phyloP scores from a whole-genome alignment of 1,140 invertebrate genomes.

The Pissodes strobi region DNA sequence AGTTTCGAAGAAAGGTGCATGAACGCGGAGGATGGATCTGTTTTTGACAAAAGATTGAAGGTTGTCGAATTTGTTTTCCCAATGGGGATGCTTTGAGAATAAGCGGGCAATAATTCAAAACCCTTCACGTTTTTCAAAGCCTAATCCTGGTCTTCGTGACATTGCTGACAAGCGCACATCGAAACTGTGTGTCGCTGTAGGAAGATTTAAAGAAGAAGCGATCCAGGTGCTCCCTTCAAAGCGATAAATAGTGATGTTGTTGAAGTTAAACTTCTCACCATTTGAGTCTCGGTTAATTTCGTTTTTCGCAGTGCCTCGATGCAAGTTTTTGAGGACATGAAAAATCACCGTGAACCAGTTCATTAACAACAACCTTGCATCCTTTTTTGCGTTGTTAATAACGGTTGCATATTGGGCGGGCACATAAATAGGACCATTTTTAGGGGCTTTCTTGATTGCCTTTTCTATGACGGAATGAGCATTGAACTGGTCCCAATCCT shows the following conservation, averaged over 20 bases:
- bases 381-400: conserved; percentile 43
- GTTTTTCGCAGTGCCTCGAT: neutral
- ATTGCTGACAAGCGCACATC: neutral
- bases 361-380: conserved; percentile 22
- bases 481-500: conserved; percentile 38
- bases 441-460: conserved; percentile 4
- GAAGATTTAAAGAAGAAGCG: conserved; percentile 7
- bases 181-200: neutral
- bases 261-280: no score
- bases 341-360: conserved; percentile 42
- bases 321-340: conserved; percentile 20
- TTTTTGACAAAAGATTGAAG: neutral
- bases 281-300: neutral
- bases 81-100: neutral
- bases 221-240: neutral
- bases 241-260: no score
- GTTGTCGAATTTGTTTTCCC: neutral
- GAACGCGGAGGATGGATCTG: no score
- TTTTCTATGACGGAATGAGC: conserved; percentile 48
- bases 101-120: neutral
- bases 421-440: conserved; percentile 23
- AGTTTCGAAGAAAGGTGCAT: no score
- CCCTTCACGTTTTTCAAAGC: neutral
- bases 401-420: conserved; percentile 25
- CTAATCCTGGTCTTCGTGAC: neutral